phyloP scores from a whole-genome alignment of 2,113 vertebrate genomes.

The Castor canadensis region DNA sequence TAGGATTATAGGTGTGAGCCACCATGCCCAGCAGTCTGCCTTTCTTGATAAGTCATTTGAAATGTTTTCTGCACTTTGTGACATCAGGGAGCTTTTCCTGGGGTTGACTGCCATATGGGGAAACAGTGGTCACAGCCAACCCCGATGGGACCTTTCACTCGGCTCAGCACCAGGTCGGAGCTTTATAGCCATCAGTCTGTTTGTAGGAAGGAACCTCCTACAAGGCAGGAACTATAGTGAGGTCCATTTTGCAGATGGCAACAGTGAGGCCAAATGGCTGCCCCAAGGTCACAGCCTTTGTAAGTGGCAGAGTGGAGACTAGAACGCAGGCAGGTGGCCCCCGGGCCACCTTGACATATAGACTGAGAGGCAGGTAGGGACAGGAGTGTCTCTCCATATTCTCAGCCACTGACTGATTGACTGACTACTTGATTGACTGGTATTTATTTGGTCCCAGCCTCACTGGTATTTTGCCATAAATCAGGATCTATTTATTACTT shows the following conservation, averaged over 20 bases:
- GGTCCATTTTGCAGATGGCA: neutral
- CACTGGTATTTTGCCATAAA: neutral
- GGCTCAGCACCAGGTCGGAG: neutral
- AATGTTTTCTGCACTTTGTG: neutral
- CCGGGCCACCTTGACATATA: neutral
- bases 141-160: neutral
- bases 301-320: neutral
- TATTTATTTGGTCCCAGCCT: conserved; percentile 7
- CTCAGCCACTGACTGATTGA: neutral
- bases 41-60: neutral
- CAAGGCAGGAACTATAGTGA: neutral
- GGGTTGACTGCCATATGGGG: neutral
- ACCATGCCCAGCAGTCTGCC: neutral
- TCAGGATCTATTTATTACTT: conserved; percentile 47
- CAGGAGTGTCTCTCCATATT: neutral
- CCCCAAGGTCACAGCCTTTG: neutral
- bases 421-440: neutral
- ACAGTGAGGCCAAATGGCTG: neutral
- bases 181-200: neutral
- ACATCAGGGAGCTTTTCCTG: neutral
- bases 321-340: neutral
- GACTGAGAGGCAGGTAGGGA: too few species aligned
- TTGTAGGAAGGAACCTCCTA: neutral
- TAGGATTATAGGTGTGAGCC: too few species aligned
- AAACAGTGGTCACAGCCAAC: neutral